Percentiles rank a stretch among this genome's conserved stretches.
Evolutionary conservation across 2,113 vertebrate species (phyloP).

Genomic region (Gambusia affinis): DNA sequence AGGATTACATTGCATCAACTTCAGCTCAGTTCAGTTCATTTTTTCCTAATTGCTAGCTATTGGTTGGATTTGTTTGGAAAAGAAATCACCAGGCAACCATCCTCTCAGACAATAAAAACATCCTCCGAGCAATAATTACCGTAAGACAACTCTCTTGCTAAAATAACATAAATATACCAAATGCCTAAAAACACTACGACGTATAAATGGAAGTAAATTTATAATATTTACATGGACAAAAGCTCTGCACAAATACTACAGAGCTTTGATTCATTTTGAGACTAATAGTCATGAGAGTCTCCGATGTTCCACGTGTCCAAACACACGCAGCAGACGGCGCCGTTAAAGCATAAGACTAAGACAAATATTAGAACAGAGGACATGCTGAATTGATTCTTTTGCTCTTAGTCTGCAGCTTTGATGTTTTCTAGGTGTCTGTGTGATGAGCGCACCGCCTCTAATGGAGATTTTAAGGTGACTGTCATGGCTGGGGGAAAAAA

Average conservation of each 20-base stretch:
- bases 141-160: no score
- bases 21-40: neutral
- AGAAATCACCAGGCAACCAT: neutral
- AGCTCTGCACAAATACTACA: neutral
- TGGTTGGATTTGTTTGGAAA: neutral
- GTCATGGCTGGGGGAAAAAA: neutral
- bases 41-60: neutral
- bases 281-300: conserved; percentile 7
- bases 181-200: neutral
- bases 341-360: neutral
- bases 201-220: no score
- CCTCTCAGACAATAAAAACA: no score
- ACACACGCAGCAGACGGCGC: neutral
- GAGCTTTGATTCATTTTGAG: neutral
- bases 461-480: neutral
- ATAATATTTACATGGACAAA: no score
- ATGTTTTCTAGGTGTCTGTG: neutral
- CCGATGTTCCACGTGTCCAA: neutral
- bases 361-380: neutral
- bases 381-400: conserved; percentile 16
- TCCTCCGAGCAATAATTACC: no score
- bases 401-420: neutral
- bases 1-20: neutral
- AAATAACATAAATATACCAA: neutral
- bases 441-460: neutral